Evolutionary conservation across 2,888 invertebrate species (phyloP).

Genomic region (Polietes domitor): DNA sequence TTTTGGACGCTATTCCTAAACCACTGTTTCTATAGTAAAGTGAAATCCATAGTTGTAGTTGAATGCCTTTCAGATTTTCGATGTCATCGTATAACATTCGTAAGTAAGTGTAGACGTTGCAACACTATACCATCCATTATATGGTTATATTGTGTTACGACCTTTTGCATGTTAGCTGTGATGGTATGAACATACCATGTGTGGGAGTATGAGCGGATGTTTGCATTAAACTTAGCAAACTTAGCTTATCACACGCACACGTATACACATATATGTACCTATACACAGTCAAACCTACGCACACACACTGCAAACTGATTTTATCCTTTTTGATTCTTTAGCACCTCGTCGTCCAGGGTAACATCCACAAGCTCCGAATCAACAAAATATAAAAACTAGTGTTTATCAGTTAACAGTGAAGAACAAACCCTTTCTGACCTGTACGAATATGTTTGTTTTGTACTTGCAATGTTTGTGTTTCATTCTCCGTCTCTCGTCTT

Average conservation of each 20-base stretch:
- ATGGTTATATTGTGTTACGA: too few relatives aligned
- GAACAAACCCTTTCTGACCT: constrained; percentile 45
- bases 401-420: constrained; percentile 42
- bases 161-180: too few relatives aligned
- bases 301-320: not conserved
- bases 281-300: not conserved
- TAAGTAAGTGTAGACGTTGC: too few relatives aligned
- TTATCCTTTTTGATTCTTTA: constrained; percentile 1
- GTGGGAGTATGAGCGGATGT: not conserved
- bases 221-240: not conserved
- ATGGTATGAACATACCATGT: too few relatives aligned
- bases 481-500: not conserved
- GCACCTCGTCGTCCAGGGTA: not conserved
- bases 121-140: too few relatives aligned
- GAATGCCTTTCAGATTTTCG: too few relatives aligned
- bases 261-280: constrained; percentile 5
- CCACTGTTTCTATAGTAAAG: too few relatives aligned
- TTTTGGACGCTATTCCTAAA: too few relatives aligned
- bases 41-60: too few relatives aligned
- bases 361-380: not conserved
- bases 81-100: too few relatives aligned
- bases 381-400: constrained; percentile 1
- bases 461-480: not conserved
- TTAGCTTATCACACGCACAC: constrained; percentile 9
- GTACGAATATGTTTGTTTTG: not conserved